Conservation (phyloP, 2,797 vertebrate genomes). For the Falco cherrug region DNA sequence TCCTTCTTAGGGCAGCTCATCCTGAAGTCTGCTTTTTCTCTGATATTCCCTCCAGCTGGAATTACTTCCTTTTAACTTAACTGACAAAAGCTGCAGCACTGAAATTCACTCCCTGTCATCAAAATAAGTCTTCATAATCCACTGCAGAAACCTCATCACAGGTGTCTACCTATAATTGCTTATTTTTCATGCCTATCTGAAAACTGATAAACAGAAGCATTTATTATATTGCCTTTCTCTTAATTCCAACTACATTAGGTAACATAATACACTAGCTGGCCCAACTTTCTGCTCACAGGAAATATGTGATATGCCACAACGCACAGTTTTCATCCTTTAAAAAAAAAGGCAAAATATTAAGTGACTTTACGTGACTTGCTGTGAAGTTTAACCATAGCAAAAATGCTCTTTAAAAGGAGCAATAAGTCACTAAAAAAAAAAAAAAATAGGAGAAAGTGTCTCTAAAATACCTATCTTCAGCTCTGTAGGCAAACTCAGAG, state of each 20-base stretch:
- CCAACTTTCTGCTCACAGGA: neutral
- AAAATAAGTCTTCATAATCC: constrained; percentile 6
- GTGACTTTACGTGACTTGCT: neutral
- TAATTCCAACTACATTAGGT: neutral
- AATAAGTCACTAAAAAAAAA: neutral
- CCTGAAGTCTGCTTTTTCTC: neutral
- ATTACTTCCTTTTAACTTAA: neutral
- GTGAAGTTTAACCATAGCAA: neutral
- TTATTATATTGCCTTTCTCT: neutral
- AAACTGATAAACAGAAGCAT: constrained; percentile 6
- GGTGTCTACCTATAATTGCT: neutral
- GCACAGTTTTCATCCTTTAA: neutral
- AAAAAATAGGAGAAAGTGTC: neutral
- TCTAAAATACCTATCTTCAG: neutral
- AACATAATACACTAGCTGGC: neutral
- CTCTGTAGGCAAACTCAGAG: neutral
- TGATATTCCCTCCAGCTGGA: neutral
- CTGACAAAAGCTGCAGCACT: neutral
- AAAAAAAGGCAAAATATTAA: neutral
- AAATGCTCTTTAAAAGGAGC: neutral
- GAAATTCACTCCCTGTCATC: neutral
- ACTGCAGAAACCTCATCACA: neutral
- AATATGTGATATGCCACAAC: neutral
- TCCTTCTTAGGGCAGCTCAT: constrained; percentile 46
- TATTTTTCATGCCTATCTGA: neutral